phyloP scores from a whole-genome alignment of 2,797 vertebrate species.

The Enteromius mattozi region DNA sequence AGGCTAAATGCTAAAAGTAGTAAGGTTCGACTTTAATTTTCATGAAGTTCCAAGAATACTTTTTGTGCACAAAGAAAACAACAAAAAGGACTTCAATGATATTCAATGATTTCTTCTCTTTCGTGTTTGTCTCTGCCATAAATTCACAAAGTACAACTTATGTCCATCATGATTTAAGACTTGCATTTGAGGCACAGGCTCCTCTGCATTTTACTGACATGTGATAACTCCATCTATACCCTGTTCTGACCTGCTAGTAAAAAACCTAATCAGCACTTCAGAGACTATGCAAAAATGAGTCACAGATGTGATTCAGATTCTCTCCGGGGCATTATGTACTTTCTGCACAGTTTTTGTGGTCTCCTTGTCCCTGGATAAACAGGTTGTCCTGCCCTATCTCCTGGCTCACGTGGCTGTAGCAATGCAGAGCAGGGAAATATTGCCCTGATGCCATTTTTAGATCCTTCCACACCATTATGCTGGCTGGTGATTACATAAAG shows the following conservation, averaged over 20 bases:
- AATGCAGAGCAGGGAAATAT: constrained; percentile 31
- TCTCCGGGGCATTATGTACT: constrained; percentile 33
- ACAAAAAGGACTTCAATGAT: background rate
- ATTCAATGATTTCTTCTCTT: background rate
- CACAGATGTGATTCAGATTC: constrained; percentile 16
- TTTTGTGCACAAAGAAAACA: background rate
- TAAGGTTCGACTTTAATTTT: background rate
- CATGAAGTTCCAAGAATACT: background rate
- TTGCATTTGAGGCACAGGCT: constrained; percentile 19
- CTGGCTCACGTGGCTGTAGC: constrained; percentile 56
- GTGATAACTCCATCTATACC: constrained; percentile 1
- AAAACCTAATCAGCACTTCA: constrained; percentile 42
- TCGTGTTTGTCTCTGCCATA: background rate
- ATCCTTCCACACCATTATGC: constrained; percentile 5
- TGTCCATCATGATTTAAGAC: background rate
- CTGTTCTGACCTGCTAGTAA: constrained; percentile 24
- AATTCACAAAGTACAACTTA: background rate
- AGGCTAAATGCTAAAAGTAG: background rate
- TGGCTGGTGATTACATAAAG: constrained; percentile 51
- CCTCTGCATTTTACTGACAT: background rate
- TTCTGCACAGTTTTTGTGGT: constrained; percentile 45
- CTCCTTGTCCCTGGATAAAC: constrained; percentile 17
- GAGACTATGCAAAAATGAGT: constrained; percentile 36
- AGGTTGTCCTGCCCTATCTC: constrained; percentile 43
- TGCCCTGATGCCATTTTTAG: constrained; percentile 64